These are phyloP conservation scores for Diabrotica virgifera DNA, from an alignment of 1,140 invertebrate genomes.

Conservation along the genomic window DNA sequence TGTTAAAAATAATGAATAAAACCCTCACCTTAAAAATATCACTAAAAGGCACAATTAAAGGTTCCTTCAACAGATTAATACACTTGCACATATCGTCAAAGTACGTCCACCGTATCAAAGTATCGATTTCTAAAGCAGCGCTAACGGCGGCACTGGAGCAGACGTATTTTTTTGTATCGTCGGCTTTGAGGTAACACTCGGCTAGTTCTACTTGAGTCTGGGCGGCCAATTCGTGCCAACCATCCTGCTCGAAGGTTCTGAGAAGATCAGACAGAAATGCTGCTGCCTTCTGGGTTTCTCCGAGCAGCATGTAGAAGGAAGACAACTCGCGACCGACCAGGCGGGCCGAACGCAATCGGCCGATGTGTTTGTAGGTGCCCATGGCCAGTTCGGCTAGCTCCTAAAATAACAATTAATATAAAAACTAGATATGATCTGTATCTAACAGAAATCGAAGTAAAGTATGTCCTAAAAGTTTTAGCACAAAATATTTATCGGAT, in stretches of 20 bases:
- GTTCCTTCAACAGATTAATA: conserved; percentile 54
- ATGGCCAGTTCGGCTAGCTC: conserved; percentile 93
- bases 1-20: too few relatives aligned
- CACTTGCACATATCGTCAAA: conserved; percentile 73
- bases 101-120: conserved; percentile 67
- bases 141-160: conserved; percentile 76
- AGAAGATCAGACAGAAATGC: conserved; percentile 84
- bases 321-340: conserved; percentile 87
- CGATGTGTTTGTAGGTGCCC: conserved; percentile 95
- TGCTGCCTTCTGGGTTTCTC: conserved; percentile 83
- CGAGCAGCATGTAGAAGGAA: conserved; percentile 82
- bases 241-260: conserved; percentile 81
- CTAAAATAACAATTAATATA: conserved; percentile 40
- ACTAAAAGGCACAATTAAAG: conserved; percentile 44
- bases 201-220: conserved; percentile 82
- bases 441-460: too few relatives aligned
- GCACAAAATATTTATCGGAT: too few relatives aligned
- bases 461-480: too few relatives aligned
- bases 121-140: conserved; percentile 67
- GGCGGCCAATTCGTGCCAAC: conserved; percentile 78
- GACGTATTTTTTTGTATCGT: conserved; percentile 69
- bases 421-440: neutral
- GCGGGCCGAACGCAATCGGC: conserved; percentile 78
- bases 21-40: conserved; percentile 49
- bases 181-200: conserved; percentile 76